These are phyloP conservation scores for Bembecia ichneumoniformis DNA, from an alignment of 2,888 invertebrate species.

Conservation along the genomic window DNA sequence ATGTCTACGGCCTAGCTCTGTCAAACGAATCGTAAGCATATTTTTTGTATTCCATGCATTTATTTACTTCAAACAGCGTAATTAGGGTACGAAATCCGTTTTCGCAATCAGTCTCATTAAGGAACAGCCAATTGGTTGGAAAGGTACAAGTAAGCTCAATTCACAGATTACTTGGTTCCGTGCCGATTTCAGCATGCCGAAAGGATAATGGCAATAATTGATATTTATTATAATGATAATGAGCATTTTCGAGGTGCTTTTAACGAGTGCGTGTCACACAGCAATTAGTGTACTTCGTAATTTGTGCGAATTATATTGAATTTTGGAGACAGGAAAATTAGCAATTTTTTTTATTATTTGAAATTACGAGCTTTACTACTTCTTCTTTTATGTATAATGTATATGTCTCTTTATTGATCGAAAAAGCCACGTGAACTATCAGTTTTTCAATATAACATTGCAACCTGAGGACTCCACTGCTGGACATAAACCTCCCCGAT, in stretches of 20 bases:
- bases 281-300: slow-evolving; percentile 30
- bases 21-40: too few species aligned
- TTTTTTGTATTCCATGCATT: too few species aligned
- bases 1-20: too few species aligned
- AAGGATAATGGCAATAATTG: slow-evolving; percentile 30
- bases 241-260: slow-evolving; percentile 27
- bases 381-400: too few species aligned
- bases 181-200: slow-evolving; percentile 47
- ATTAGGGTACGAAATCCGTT: slow-evolving; percentile 27
- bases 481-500: too few species aligned
- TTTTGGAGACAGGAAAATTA: slow-evolving; percentile 12
- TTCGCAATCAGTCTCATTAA: slow-evolving; percentile 55
- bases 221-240: slow-evolving; percentile 36
- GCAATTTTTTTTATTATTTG: too few species aligned
- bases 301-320: slow-evolving; percentile 27
- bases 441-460: too few species aligned
- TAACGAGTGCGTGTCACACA: slow-evolving; percentile 20
- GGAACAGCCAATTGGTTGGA: slow-evolving; percentile 40
- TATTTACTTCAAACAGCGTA: not conserved
- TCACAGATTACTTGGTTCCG: slow-evolving; percentile 20
- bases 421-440: too few species aligned
- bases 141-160: slow-evolving; percentile 56
- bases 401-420: too few species aligned
- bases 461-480: too few species aligned
- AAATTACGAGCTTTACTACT: too few species aligned